A percentile compares a stretch with the other conserved stretches of the same genome.
Evolutionary conservation across 1,140 invertebrate genomes (phyloP).

Genomic region (Wasmannia auropunctata): DNA sequence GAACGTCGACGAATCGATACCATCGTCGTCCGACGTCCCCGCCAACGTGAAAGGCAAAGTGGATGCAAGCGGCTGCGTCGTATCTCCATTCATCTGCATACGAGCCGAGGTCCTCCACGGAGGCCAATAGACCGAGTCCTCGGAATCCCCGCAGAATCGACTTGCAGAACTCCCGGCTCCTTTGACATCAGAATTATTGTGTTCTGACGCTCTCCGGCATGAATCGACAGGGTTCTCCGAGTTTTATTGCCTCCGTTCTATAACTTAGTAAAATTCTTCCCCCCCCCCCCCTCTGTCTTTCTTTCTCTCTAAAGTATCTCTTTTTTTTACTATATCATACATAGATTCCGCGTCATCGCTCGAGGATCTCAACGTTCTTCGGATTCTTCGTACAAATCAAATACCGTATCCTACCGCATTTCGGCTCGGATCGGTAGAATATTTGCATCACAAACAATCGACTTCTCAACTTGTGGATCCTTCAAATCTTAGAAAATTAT

Average conservation of each 20-base stretch:
- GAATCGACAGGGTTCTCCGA: background rate
- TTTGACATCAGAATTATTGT: conserved; percentile 52
- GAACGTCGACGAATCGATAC: conserved; percentile 36
- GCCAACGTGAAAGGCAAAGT: conserved; percentile 39
- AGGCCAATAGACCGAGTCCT: conserved; percentile 42
- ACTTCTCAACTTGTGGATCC: background rate
- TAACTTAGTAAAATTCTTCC: background rate
- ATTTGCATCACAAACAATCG: background rate
- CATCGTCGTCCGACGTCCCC: background rate
- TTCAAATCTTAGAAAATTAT: background rate
- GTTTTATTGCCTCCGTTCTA: background rate
- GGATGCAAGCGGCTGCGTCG: conserved; percentile 51
- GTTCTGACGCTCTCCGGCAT: background rate
- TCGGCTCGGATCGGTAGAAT: background rate
- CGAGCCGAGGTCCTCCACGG: conserved; percentile 34
- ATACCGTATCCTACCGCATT: background rate
- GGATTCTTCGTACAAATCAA: background rate
- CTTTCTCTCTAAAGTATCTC: background rate
- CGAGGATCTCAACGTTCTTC: background rate
- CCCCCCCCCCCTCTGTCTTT: no score
- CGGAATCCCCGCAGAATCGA: conserved; percentile 21
- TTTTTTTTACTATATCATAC: background rate
- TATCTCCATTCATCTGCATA: conserved; percentile 60
- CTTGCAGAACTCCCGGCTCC: background rate
- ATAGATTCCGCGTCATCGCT: background rate